phyloP scores from a whole-genome alignment of 2,888 invertebrate species.

The Parapristionchus giblindavisi region DNA sequence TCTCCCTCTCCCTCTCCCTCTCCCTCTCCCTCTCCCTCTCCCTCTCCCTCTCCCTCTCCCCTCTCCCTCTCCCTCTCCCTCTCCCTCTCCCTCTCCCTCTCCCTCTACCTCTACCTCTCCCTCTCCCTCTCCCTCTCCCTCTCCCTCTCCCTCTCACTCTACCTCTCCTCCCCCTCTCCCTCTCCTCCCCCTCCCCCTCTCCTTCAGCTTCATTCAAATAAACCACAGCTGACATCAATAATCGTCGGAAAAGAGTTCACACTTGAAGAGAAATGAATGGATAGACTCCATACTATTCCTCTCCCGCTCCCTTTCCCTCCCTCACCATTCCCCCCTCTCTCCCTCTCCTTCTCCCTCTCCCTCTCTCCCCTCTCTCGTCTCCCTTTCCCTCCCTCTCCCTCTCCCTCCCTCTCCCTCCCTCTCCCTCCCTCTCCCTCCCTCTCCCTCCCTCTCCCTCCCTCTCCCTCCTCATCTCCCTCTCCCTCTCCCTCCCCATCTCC shows the following conservation, averaged over 20 bases:
- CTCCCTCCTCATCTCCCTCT: not conserved
- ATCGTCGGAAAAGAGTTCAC: not conserved
- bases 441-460: not conserved
- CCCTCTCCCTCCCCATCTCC: constrained; percentile 33
- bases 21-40: too few relatives aligned
- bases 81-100: too few relatives aligned
- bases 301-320: not conserved
- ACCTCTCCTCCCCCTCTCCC: too few relatives aligned
- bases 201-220: not conserved
- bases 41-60: too few relatives aligned
- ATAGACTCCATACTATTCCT: not conserved
- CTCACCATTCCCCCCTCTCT: not conserved
- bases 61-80: too few relatives aligned
- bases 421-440: not conserved
- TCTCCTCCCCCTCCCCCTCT: not conserved
- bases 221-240: too few relatives aligned
- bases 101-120: too few relatives aligned
- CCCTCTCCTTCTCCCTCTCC: not conserved
- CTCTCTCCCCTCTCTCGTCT: not conserved
- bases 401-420: not conserved
- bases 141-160: too few relatives aligned
- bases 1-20: too few relatives aligned
- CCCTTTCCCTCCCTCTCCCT: not conserved
- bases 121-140: too few relatives aligned
- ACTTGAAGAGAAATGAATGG: not conserved